A percentile compares a stretch with the other conserved stretches of the same genome.
These are phyloP conservation scores for Pachyramphus minor DNA, from an alignment of 2,113 vertebrate species.

Conservation along the genomic window DNA sequence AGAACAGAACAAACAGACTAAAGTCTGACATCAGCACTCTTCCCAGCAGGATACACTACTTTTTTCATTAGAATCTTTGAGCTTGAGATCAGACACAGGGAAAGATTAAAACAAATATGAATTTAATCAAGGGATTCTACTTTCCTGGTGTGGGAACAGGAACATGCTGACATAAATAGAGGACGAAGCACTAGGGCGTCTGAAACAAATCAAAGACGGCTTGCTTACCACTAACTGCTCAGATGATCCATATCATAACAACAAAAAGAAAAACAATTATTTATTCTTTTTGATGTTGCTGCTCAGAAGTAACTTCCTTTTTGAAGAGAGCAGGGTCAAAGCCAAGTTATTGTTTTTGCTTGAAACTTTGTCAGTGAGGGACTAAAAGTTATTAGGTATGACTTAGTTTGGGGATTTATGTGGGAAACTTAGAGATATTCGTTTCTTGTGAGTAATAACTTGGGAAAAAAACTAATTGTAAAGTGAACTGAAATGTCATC, in stretches of 20 bases:
- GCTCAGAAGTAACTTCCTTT: constrained; percentile 80
- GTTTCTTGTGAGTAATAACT: constrained; percentile 54
- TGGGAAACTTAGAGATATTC: constrained; percentile 35
- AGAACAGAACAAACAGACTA: constrained; percentile 74
- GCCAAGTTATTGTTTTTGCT: constrained; percentile 80
- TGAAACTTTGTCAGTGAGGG: constrained; percentile 74
- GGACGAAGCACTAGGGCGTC: constrained; percentile 90
- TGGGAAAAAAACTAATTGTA: not conserved
- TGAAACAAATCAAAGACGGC: constrained; percentile 93
- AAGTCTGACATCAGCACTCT: constrained; percentile 73
- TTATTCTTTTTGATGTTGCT: constrained; percentile 99
- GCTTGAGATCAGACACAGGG: constrained; percentile 80
- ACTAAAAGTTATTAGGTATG: constrained; percentile 68
- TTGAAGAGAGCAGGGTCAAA: constrained; percentile 81
- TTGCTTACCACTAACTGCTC: constrained; percentile 95
- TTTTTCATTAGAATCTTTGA: constrained; percentile 83
- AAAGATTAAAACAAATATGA: constrained; percentile 99
- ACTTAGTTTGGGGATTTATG: constrained; percentile 71
- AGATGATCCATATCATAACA: constrained; percentile 95
- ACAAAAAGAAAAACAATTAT: constrained; percentile 99
- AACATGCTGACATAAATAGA: constrained; percentile 88
- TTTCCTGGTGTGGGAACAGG: constrained; percentile 82
- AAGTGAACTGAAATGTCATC: not conserved
- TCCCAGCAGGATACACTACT: constrained; percentile 76
- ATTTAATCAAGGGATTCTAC: constrained; percentile 94